phyloP scores from a whole-genome alignment of 2,797 vertebrate genomes.

The Eupleurogrammus muticus region DNA sequence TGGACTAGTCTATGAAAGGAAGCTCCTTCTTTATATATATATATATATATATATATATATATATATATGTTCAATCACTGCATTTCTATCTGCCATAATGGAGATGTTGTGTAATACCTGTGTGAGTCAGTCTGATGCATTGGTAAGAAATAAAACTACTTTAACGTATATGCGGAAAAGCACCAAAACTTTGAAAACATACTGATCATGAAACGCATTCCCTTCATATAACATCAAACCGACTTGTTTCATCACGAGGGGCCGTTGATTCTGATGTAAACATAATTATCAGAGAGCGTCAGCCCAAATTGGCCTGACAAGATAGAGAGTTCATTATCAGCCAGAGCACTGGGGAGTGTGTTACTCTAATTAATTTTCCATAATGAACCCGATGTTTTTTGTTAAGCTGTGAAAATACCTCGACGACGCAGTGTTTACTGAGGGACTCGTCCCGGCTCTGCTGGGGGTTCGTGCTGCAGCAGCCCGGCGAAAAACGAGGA shows the following conservation, averaged over 20 bases:
- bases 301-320: conserved; percentile 82
- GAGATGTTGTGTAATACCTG: too few species aligned
- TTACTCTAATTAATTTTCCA: conserved; percentile 87
- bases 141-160: not conserved
- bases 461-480: conserved; percentile 46
- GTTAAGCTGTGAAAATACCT: conserved; percentile 81
- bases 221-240: conserved; percentile 30
- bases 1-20: too few species aligned
- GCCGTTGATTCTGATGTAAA: conserved; percentile 84
- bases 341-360: conserved; percentile 84
- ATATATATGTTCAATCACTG: too few species aligned
- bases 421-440: conserved; percentile 80
- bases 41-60: too few species aligned
- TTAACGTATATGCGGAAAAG: too few species aligned
- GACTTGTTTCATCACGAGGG: conserved; percentile 73
- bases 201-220: conserved; percentile 6
- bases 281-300: conserved; percentile 82
- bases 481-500: too few species aligned
- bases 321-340: conserved; percentile 86
- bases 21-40: too few species aligned
- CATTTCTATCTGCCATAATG: too few species aligned
- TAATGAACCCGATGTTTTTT: conserved; percentile 85
- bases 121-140: too few species aligned
- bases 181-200: conserved; percentile 8
- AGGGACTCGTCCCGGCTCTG: conserved; percentile 61